These are phyloP conservation scores for Phymorhynchus buccinoides DNA, from an alignment of 1,140 invertebrate species.

Conservation along the genomic window DNA sequence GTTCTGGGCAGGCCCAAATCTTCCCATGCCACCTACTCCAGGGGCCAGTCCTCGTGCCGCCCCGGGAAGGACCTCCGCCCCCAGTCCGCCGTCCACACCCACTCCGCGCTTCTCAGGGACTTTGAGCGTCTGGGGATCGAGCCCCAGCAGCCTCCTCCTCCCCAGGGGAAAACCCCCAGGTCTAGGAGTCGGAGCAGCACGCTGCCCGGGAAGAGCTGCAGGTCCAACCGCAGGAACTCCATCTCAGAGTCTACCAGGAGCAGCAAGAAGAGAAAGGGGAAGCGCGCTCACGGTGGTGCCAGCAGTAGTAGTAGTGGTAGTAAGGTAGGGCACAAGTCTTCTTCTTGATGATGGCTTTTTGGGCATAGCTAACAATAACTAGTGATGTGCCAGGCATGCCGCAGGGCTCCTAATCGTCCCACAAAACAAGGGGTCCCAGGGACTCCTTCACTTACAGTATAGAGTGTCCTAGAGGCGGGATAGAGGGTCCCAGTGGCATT, in stretches of 20 bases:
- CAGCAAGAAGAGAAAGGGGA: conserved; percentile 1
- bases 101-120: conserved; percentile 47
- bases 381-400: neutral
- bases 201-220: conserved; percentile 62
- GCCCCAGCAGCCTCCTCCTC: conserved; percentile 39
- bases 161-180: conserved; percentile 49
- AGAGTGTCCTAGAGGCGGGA: no score
- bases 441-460: neutral
- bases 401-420: no score
- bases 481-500: no score
- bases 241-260: conserved; percentile 57
- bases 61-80: conserved; percentile 58
- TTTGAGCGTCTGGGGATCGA: conserved; percentile 64
- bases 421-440: no score
- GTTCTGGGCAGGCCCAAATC: conserved; percentile 63
- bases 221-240: conserved; percentile 63
- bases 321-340: neutral
- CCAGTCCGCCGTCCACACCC: conserved; percentile 43
- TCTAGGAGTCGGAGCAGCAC: conserved; percentile 58
- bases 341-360: neutral
- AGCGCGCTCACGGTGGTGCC: neutral
- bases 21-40: conserved; percentile 56
- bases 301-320: no score
- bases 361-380: neutral
- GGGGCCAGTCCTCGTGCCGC: conserved; percentile 54